phyloP scores from a whole-genome alignment of 1,140 invertebrate genomes.

The Chlorops oryzae region DNA sequence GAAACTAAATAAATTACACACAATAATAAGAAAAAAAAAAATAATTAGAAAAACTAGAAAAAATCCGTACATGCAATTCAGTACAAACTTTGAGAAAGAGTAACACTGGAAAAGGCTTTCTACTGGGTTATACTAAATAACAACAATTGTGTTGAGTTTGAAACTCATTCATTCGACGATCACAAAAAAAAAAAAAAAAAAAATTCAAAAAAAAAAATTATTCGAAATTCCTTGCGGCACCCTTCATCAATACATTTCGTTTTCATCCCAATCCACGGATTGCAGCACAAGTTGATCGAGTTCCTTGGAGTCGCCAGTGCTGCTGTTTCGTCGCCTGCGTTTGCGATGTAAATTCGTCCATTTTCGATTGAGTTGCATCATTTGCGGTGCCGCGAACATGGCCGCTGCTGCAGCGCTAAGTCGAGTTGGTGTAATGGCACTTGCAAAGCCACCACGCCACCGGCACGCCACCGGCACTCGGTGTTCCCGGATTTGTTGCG shows the following conservation, averaged over 20 bases:
- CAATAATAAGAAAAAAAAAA: too few relatives aligned
- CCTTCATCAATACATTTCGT: slow-evolving; percentile 41
- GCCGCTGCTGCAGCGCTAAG: slow-evolving; percentile 37
- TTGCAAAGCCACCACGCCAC: slow-evolving; percentile 19
- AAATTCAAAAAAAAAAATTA: too few relatives aligned
- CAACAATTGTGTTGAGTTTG: too few relatives aligned
- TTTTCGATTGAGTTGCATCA: slow-evolving; percentile 41
- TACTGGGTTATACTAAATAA: too few relatives aligned
- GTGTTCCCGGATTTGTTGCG: slow-evolving; percentile 17
- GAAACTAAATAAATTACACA: too few relatives aligned
- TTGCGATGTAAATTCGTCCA: slow-evolving; percentile 39
- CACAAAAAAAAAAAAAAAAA: too few relatives aligned
- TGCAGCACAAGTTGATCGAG: slow-evolving; percentile 44
- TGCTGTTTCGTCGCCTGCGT: slow-evolving; percentile 40
- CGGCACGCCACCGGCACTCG: too few relatives aligned
- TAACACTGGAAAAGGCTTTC: too few relatives aligned
- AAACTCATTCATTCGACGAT: too few relatives aligned
- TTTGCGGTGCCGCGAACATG: slow-evolving; percentile 38
- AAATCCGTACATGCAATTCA: too few relatives aligned
- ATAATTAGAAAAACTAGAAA: too few relatives aligned
- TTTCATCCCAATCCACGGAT: slow-evolving; percentile 47
- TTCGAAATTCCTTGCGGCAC: background rate
- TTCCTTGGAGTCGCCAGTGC: slow-evolving; percentile 44
- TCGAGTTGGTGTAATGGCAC: slow-evolving; percentile 41
- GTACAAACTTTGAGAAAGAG: too few relatives aligned